These are phyloP conservation scores for Drosophila neonasuta DNA, from an alignment of 2,888 invertebrate species.

Conservation along the genomic window DNA sequence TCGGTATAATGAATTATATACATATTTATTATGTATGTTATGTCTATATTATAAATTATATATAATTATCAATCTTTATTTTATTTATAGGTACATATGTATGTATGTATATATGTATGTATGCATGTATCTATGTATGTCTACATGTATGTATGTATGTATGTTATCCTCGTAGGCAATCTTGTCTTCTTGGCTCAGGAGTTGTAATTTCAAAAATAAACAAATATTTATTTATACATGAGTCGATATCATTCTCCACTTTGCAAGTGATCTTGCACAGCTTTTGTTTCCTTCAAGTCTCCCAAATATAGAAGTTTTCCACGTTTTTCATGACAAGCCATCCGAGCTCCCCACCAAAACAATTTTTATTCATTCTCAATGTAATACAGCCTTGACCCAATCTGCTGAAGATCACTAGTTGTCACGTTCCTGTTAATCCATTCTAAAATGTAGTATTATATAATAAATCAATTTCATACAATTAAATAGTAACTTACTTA, in stretches of 20 bases:
- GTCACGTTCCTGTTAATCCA: no score
- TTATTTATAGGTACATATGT: no score
- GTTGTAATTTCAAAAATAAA: not conserved
- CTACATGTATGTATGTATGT: no score
- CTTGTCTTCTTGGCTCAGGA: not conserved
- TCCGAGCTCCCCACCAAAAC: not conserved
- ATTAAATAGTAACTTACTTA: not conserved
- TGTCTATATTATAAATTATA: no score
- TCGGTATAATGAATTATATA: no score
- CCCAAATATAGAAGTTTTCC: not conserved
- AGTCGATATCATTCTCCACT: not conserved
- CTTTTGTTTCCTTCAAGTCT: not conserved
- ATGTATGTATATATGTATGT: no score
- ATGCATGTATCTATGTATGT: no score
- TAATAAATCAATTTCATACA: no score
- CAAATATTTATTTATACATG: not conserved
- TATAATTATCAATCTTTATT: no score
- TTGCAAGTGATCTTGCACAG: not conserved
- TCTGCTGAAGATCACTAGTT: not conserved
- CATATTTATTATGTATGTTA: no score
- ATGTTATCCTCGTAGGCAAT: not conserved
- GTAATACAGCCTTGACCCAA: slow-evolving; percentile 1
- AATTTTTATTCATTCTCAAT: not conserved
- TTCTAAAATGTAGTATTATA: no score
- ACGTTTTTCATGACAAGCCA: not conserved